phyloP scores from a whole-genome alignment of 2,888 invertebrate species.

The Rhimphoctona megacephalus region DNA sequence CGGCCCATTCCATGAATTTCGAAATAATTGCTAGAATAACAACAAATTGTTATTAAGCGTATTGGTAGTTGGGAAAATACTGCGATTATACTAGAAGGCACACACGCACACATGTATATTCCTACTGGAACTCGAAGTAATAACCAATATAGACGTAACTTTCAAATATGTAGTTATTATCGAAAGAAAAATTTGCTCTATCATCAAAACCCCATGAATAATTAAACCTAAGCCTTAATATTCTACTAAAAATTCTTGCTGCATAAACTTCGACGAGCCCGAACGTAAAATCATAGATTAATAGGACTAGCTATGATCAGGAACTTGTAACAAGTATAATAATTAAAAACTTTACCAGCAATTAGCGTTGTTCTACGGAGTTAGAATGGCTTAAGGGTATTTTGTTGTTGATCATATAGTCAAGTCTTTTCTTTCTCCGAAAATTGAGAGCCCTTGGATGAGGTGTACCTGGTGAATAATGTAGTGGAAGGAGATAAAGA shows the following conservation, averaged over 20 bases:
- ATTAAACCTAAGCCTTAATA: background rate
- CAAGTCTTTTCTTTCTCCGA: background rate
- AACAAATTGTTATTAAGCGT: constrained; percentile 59
- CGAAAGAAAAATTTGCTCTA: background rate
- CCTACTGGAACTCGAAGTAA: background rate
- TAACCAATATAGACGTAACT: background rate
- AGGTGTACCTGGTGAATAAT: background rate
- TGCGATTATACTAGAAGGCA: background rate
- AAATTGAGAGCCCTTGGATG: background rate
- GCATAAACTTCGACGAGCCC: background rate
- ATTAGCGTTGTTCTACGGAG: background rate
- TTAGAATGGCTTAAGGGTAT: background rate
- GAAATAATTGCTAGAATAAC: constrained; percentile 43
- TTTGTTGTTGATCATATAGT: background rate
- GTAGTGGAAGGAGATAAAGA: background rate
- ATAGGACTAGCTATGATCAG: background rate
- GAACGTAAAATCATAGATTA: background rate
- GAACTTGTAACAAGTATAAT: background rate
- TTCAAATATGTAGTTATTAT: background rate
- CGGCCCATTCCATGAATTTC: constrained; percentile 64
- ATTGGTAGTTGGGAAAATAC: background rate
- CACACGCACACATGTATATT: background rate
- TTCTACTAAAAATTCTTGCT: background rate
- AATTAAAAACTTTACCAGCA: background rate
- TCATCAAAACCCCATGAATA: background rate